These are phyloP conservation scores for Neotragus pygmaeus DNA, from an alignment of 2,113 vertebrate genomes.

Conservation along the genomic window DNA sequence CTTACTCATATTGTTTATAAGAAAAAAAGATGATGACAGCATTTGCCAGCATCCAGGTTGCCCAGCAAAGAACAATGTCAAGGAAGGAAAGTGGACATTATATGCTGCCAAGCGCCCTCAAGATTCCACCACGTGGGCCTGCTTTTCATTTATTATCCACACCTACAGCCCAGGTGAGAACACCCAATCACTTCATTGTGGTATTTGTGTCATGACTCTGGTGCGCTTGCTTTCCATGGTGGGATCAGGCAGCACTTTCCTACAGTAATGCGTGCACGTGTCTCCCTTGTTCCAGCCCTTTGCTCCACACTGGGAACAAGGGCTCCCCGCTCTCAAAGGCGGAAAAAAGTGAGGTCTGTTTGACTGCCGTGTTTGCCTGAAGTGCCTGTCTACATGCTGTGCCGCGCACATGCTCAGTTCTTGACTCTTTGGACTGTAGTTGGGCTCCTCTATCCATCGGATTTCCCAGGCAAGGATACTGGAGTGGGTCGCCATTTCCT, in stretches of 20 bases:
- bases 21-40: constrained; percentile 14
- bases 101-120: neutral
- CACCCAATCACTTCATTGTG: neutral
- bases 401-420: neutral
- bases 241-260: neutral
- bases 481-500: neutral
- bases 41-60: neutral
- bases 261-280: neutral
- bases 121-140: neutral
- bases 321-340: neutral
- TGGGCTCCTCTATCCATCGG: neutral
- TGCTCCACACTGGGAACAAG: neutral
- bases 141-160: neutral
- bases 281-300: neutral
- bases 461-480: neutral
- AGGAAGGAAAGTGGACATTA: neutral
- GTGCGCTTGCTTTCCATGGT: neutral
- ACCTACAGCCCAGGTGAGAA: neutral
- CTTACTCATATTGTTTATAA: neutral
- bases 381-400: neutral
- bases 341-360: neutral
- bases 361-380: neutral
- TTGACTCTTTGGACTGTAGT: neutral
- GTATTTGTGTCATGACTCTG: neutral
- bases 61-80: neutral